These are phyloP conservation scores for Branchipolynoe longqiensis DNA, from an alignment of 2,888 invertebrate genomes.

Conservation along the genomic window DNA sequence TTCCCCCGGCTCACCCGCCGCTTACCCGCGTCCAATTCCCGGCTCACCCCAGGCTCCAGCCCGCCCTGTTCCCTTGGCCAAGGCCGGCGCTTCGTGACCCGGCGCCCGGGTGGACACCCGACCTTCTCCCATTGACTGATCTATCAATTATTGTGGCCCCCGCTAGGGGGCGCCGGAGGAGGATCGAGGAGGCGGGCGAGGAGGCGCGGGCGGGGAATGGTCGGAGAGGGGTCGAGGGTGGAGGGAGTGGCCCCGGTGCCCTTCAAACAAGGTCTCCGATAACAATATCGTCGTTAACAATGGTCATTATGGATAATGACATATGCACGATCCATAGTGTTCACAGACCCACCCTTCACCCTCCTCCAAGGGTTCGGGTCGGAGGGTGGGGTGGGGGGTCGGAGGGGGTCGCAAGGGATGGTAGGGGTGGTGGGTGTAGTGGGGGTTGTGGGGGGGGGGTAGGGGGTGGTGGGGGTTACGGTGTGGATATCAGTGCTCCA, in stretches of 20 bases:
- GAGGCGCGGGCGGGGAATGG: not conserved
- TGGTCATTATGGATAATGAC: constrained; percentile 36
- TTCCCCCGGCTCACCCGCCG: too few species aligned
- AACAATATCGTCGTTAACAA: constrained; percentile 4
- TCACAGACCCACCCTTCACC: not conserved
- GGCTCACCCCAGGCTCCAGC: too few species aligned
- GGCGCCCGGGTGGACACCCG: not conserved
- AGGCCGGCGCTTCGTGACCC: not conserved
- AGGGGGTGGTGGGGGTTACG: not conserved
- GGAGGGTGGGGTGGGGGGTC: not conserved
- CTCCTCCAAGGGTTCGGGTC: not conserved
- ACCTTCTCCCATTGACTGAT: constrained; percentile 48
- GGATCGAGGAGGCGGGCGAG: too few species aligned
- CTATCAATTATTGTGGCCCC: constrained; percentile 36
- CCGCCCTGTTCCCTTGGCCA: not conserved
- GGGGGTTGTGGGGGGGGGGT: not conserved
- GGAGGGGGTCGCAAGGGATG: not conserved
- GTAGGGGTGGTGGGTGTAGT: not conserved
- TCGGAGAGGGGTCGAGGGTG: not conserved
- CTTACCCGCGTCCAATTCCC: too few species aligned
- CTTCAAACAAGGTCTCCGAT: constrained; percentile 29
- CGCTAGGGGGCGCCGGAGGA: too few species aligned
- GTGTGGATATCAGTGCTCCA: too few species aligned
- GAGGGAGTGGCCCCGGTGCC: not conserved
- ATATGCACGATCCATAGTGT: constrained; percentile 20